phyloP scores from a whole-genome alignment of 2,113 vertebrate genomes.

The Varanus salvator region DNA sequence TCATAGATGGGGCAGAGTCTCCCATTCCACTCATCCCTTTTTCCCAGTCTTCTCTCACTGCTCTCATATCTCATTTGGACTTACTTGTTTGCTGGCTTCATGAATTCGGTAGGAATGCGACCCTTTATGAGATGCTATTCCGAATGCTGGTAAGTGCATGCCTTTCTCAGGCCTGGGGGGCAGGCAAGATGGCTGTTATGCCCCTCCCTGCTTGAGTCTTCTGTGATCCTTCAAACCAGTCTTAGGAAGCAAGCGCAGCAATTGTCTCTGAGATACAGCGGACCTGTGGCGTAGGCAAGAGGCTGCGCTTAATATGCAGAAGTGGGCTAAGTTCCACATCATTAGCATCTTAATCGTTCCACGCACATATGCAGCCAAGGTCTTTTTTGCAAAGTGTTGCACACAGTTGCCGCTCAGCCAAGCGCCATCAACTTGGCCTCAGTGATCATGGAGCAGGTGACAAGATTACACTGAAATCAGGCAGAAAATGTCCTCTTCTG shows the following conservation, averaged over 20 bases:
- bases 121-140: background rate
- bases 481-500: conserved; percentile 85
- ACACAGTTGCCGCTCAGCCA: conserved; percentile 39
- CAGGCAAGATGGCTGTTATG: background rate
- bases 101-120: background rate
- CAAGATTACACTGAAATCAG: conserved; percentile 84
- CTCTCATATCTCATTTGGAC: no score
- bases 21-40: background rate
- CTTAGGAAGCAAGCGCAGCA: background rate
- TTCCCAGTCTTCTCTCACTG: background rate
- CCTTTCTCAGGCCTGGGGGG: background rate
- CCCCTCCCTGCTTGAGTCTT: background rate
- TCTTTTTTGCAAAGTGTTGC: background rate
- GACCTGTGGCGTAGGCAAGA: background rate
- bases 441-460: conserved; percentile 78
- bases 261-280: background rate
- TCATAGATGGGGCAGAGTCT: background rate
- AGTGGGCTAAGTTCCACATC: background rate
- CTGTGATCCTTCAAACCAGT: background rate
- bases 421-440: conserved; percentile 65
- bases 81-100: background rate
- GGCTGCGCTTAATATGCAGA: background rate
- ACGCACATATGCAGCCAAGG: background rate
- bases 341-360: conserved; percentile 27
- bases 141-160: background rate